These are phyloP conservation scores for Bembecia ichneumoniformis DNA, from an alignment of 2,888 invertebrate species.

Conservation along the genomic window DNA sequence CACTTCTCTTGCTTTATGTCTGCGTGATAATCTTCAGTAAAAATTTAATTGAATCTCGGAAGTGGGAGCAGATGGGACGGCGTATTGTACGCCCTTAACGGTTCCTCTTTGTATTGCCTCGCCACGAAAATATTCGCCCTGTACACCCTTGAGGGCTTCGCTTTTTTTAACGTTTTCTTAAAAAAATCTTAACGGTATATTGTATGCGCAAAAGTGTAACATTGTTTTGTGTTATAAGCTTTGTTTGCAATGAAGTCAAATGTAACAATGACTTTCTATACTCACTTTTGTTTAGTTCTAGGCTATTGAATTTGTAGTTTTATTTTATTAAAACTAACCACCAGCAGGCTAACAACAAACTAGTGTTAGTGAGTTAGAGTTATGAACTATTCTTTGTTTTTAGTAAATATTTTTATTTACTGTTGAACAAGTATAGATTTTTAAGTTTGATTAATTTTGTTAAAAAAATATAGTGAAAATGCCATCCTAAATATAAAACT, in stretches of 20 bases:
- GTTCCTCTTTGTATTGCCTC: slow-evolving; percentile 20
- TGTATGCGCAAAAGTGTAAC: not conserved
- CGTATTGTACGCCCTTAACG: slow-evolving; percentile 37
- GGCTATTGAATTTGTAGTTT: no score
- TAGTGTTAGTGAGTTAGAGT: no score
- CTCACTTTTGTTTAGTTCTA: no score
- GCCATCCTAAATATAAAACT: no score
- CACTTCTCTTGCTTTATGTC: slow-evolving; percentile 31
- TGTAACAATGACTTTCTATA: not conserved
- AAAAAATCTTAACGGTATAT: slow-evolving; percentile 2
- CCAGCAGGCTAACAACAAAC: no score
- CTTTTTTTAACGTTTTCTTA: slow-evolving; percentile 18
- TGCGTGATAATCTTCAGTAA: slow-evolving; percentile 72
- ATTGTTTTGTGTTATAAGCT: not conserved
- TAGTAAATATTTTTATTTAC: no score
- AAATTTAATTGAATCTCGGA: slow-evolving; percentile 70
- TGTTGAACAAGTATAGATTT: no score
- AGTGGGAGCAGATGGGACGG: slow-evolving; percentile 54
- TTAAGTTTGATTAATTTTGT: no score
- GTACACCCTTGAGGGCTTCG: slow-evolving; percentile 25
- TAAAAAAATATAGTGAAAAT: no score
- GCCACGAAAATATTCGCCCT: slow-evolving; percentile 27
- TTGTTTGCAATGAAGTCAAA: not conserved
- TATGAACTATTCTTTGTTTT: no score
- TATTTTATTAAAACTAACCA: no score